A percentile compares a stretch with the other conserved stretches of the same genome.
phyloP scores from a whole-genome alignment of 2,888 invertebrate genomes.

The Chrysolina oricalcia region DNA sequence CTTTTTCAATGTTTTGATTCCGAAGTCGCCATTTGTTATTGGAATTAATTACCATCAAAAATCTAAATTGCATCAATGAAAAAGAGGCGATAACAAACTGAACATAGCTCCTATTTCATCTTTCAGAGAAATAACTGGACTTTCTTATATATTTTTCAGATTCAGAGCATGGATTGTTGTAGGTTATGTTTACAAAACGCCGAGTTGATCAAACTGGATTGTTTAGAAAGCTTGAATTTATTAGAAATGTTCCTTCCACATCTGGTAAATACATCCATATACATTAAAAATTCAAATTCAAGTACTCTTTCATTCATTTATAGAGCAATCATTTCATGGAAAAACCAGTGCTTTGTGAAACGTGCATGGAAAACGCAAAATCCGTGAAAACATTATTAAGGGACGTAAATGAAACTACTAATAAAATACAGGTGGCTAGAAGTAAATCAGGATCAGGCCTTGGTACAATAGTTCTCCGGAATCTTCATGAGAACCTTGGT shows the following conservation, averaged over 20 bases:
- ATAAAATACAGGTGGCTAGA: neutral
- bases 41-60: neutral
- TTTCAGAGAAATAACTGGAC: neutral
- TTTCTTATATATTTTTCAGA: neutral
- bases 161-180: constrained; percentile 38
- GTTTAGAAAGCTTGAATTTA: constrained; percentile 15
- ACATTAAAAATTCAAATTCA: neutral
- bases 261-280: constrained; percentile 31
- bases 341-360: constrained; percentile 28
- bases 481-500: constrained; percentile 12
- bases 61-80: neutral
- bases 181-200: constrained; percentile 45
- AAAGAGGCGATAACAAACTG: neutral
- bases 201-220: constrained; percentile 18
- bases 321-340: constrained; percentile 28
- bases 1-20: neutral
- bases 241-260: constrained; percentile 34
- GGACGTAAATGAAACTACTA: constrained; percentile 6
- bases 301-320: constrained; percentile 23
- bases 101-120: neutral
- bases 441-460: constrained; percentile 27
- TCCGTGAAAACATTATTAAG: constrained; percentile 23
- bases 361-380: constrained; percentile 28
- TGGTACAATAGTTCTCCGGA: constrained; percentile 29
- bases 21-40: neutral